A percentile compares a stretch with the other conserved stretches of the same genome.
Conservation (phyloP, 2,888 invertebrate species). For the Achlya flavicornis region DNA sequence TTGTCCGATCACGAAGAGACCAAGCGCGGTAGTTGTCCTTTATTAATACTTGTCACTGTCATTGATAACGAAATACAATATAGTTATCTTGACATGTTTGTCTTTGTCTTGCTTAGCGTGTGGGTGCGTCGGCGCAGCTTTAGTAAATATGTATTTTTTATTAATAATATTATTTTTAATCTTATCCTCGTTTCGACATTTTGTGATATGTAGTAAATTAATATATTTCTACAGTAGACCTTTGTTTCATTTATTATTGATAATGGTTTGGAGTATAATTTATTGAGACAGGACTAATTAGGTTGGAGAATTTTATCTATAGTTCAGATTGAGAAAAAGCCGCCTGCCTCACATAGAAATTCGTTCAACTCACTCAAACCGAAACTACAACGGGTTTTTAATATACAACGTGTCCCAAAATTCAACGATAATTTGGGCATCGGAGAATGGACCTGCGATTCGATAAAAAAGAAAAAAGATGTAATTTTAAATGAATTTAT, state of each 20-base stretch:
- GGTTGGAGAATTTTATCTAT: conserved; percentile 4
- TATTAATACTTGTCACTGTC: conserved; percentile 81
- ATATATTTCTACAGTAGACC: conserved; percentile 5
- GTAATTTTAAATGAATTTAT: too few relatives aligned
- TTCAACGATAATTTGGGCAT: too few relatives aligned
- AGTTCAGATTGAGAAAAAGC: neutral
- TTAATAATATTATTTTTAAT: conserved; percentile 4
- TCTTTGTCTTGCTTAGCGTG: conserved; percentile 41
- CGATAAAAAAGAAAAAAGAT: too few relatives aligned
- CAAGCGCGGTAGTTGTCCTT: conserved; percentile 73
- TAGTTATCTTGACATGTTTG: conserved; percentile 70
- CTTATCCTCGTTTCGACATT: conserved; percentile 1
- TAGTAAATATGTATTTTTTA: neutral
- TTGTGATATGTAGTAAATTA: conserved; percentile 3
- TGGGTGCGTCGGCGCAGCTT: conserved; percentile 26
- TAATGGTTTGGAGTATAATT: neutral
- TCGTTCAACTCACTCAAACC: neutral
- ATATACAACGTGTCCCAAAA: too few relatives aligned
- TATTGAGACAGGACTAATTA: neutral
- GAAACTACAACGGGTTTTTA: too few relatives aligned
- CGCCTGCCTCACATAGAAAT: neutral
- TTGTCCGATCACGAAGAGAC: conserved; percentile 37
- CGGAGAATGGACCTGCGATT: too few relatives aligned
- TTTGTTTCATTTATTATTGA: conserved; percentile 1
- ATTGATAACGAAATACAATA: conserved; percentile 67